These are phyloP conservation scores for Delphinus delphis DNA, from an alignment of 2,113 vertebrate genomes.

Conservation along the genomic window DNA sequence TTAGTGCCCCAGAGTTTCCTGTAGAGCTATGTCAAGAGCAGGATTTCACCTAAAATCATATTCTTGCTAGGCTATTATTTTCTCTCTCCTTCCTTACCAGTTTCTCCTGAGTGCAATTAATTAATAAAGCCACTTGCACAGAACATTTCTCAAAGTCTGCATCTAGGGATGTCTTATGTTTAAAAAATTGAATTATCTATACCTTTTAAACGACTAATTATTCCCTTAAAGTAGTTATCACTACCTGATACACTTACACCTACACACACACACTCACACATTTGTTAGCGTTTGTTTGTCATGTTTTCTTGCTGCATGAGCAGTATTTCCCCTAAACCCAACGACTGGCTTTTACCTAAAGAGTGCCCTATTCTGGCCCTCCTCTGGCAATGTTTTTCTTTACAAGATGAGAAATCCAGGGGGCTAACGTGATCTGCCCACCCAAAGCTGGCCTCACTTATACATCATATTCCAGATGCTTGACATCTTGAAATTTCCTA, in stretches of 20 bases:
- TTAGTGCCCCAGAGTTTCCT: background rate
- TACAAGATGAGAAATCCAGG: background rate
- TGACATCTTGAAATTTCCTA: background rate
- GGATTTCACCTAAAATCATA: background rate
- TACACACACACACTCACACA: background rate
- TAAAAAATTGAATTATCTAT: background rate
- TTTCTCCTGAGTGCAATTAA: background rate
- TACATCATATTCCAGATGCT: background rate
- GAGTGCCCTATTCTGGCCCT: background rate
- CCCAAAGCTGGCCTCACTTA: background rate
- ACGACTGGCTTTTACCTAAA: background rate
- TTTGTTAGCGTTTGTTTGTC: background rate
- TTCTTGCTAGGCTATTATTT: background rate
- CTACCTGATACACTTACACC: background rate
- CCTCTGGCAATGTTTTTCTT: background rate
- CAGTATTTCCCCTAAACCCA: background rate
- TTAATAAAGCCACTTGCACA: background rate
- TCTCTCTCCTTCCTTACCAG: background rate
- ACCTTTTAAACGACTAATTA: background rate
- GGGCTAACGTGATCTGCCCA: background rate
- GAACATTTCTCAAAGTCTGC: background rate
- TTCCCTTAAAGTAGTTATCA: background rate
- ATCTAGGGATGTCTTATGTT: background rate
- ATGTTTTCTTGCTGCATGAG: background rate
- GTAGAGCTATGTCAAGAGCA: background rate